These are phyloP conservation scores for Vespertilio murinus DNA, from an alignment of 2,797 vertebrate genomes.

Conservation along the genomic window DNA sequence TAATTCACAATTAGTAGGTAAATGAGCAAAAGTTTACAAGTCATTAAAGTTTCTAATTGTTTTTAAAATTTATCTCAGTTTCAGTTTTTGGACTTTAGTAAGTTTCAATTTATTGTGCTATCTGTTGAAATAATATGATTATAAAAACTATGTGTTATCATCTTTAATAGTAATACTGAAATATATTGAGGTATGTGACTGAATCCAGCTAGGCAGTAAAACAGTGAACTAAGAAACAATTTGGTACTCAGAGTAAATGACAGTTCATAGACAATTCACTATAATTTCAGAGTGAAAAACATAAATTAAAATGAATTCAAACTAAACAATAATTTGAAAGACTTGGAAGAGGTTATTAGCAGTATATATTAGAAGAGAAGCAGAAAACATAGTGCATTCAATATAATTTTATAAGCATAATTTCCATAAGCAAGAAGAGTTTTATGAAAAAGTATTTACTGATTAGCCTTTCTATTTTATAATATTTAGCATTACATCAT, in stretches of 20 bases:
- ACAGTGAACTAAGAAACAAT: slow-evolving; percentile 49
- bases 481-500: neutral
- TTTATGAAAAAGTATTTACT: neutral
- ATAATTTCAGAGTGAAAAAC: slow-evolving; percentile 20
- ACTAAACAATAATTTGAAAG: slow-evolving; percentile 40
- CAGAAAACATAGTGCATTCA: neutral
- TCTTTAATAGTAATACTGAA: slow-evolving; percentile 48
- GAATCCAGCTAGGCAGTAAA: slow-evolving; percentile 23
- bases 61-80: slow-evolving; percentile 77
- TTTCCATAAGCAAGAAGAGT: neutral
- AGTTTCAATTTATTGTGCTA: slow-evolving; percentile 76
- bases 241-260: slow-evolving; percentile 48
- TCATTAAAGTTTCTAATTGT: slow-evolving; percentile 81
- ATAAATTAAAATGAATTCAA: slow-evolving; percentile 60
- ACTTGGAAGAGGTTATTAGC: neutral
- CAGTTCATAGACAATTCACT: slow-evolving; percentile 34
- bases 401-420: neutral
- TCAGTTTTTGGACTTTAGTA: slow-evolving; percentile 70
- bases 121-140: slow-evolving; percentile 73
- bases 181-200: neutral
- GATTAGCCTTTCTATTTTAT: slow-evolving; percentile 12
- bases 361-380: neutral
- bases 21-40: slow-evolving; percentile 76
- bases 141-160: slow-evolving; percentile 30
- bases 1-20: slow-evolving; percentile 76